Conservation (phyloP, 2,113 vertebrate genomes). For the Ornithorhynchus anatinus region DNA sequence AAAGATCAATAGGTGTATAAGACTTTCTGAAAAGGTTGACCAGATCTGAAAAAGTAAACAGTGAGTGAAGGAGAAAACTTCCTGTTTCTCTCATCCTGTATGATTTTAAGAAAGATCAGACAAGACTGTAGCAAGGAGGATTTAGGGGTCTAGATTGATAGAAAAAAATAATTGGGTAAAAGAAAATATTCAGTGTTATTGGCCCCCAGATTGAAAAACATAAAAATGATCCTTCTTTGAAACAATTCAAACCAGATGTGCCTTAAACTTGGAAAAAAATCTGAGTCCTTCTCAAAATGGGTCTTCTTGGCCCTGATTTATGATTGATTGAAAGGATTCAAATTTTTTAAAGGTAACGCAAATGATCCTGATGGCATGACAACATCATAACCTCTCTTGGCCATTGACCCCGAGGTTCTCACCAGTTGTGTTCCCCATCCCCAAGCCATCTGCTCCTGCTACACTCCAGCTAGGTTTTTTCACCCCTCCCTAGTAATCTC, state of each 20-base stretch:
- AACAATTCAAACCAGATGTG: slow-evolving; percentile 65
- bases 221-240: neutral
- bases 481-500: too few species aligned
- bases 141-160: slow-evolving; percentile 48
- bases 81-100: slow-evolving; percentile 47
- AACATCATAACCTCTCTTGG: too few species aligned
- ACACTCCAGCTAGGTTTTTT: too few species aligned
- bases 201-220: slow-evolving; percentile 39
- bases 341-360: too few species aligned
- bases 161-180: slow-evolving; percentile 61
- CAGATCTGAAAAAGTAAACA: neutral
- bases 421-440: too few species aligned
- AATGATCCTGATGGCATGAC: too few species aligned
- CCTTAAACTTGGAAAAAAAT: too few species aligned
- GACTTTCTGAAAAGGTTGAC: slow-evolving; percentile 16
- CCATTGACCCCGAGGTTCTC: too few species aligned
- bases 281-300: too few species aligned
- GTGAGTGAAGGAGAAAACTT: slow-evolving; percentile 31
- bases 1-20: slow-evolving; percentile 9
- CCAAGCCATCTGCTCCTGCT: too few species aligned
- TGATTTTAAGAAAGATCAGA: slow-evolving; percentile 51
- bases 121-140: slow-evolving; percentile 38
- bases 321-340: too few species aligned
- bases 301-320: too few species aligned
- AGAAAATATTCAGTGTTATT: slow-evolving; percentile 44